Evolutionary conservation across 92 coral and sea anemone species (phyloP).

Genomic region (Anthopleura xanthogrammica): DNA sequence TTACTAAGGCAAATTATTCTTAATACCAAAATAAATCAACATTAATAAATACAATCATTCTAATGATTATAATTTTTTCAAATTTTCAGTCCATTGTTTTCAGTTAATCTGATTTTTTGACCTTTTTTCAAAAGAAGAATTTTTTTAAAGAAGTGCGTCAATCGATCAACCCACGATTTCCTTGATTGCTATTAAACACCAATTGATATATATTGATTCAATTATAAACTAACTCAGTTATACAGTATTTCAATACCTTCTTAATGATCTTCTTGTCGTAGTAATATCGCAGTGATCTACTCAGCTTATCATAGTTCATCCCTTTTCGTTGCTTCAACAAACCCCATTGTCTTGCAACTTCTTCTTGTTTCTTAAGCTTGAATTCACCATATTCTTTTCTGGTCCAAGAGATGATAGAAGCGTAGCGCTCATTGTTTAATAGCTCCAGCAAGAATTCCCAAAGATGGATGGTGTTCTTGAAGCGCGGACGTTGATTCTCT

Average conservation of each 20-base stretch:
- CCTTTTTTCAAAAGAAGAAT: too few relatives aligned
- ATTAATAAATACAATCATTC: too few relatives aligned
- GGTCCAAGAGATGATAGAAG: slow-evolving; percentile 84
- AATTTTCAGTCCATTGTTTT: too few relatives aligned
- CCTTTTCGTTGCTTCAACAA: slow-evolving; percentile 76
- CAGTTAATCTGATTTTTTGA: too few relatives aligned
- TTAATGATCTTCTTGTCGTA: slow-evolving; percentile 83
- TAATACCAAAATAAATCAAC: too few relatives aligned
- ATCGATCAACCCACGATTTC: too few relatives aligned
- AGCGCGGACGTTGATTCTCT: slow-evolving; percentile 39
- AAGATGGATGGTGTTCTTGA: slow-evolving; percentile 86
- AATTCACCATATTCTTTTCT: slow-evolving; percentile 76
- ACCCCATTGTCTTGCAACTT: slow-evolving; percentile 91
- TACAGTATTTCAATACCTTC: slow-evolving; percentile 41
- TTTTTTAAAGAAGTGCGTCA: too few relatives aligned
- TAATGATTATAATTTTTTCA: too few relatives aligned
- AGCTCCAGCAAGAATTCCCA: slow-evolving; percentile 94
- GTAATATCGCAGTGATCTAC: slow-evolving; percentile 87
- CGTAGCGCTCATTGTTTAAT: slow-evolving; percentile 70
- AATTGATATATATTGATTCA: too few relatives aligned
- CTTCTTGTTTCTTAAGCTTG: slow-evolving; percentile 83
- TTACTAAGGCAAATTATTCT: too few relatives aligned
- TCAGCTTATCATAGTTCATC: slow-evolving; percentile 91
- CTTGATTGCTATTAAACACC: too few relatives aligned
- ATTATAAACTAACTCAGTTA: too few relatives aligned